Conservation (phyloP, 2,888 invertebrate genomes). For the Hanleya hanleyi region DNA sequence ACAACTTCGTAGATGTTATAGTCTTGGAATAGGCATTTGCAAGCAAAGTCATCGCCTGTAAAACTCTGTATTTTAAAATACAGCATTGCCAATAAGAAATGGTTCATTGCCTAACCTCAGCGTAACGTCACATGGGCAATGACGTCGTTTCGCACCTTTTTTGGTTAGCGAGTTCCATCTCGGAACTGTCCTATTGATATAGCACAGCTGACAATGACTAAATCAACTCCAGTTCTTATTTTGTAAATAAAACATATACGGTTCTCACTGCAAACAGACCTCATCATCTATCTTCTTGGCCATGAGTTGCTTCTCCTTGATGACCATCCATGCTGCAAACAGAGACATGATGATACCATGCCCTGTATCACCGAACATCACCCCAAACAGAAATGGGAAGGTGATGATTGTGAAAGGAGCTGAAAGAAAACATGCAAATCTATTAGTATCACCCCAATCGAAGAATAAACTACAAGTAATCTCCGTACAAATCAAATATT, state of each 20-base stretch:
- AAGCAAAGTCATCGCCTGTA: no score
- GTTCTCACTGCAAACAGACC: constrained; percentile 74
- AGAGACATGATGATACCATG: constrained; percentile 94
- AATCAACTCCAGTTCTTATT: no score
- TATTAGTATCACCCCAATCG: no score
- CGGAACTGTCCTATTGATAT: background rate
- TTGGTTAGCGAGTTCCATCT: background rate
- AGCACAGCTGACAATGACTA: background rate
- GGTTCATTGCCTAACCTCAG: background rate
- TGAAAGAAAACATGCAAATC: no score
- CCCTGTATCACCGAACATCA: constrained; percentile 99
- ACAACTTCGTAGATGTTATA: no score
- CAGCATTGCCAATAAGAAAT: no score
- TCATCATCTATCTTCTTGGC: constrained; percentile 92
- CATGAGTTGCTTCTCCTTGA: constrained; percentile 92
- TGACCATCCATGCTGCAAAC: constrained; percentile 95
- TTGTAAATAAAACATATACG: background rate
- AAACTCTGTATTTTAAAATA: no score
- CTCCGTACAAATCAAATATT: no score
- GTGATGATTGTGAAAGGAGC: constrained; percentile 98
- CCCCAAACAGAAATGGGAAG: constrained; percentile 97
- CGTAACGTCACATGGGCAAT: background rate
- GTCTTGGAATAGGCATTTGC: no score
- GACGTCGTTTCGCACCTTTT: background rate
- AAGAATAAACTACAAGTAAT: no score